Evolutionary conservation across 53 echinoderm and acorn worm species (phyloP), one percentile per base, ranked within the genome.

Genomic region (Henricia sp.): DNA sequence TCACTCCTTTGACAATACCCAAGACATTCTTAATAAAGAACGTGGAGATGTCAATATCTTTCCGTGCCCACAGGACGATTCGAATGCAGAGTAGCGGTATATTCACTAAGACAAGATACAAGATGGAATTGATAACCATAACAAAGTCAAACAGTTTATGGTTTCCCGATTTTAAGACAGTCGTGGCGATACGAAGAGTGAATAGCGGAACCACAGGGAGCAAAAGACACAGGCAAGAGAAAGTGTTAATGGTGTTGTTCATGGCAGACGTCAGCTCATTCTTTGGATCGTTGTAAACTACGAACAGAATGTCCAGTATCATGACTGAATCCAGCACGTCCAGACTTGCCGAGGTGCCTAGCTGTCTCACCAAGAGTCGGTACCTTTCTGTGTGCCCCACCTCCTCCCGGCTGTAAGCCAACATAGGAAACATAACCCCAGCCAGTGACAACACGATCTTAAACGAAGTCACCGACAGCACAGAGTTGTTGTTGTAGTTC

Each of bases 21-120:
- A 93, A 89, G 28, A 93, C 82, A 65, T 93, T 94, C 83, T 94
- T 94, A 59, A 91, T 94, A 50, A 94, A 74, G 50, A 94, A 94
- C 2, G 91, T 94, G 0, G 94, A 91, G 69, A 94, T 71, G 53
- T 94, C 91, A 4, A 86, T 59, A 60, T 91, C 88, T 52, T 89
- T 83, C 23, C 38, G 36, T 35, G 89, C 55, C 94, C 94, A 94
- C 28, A 94, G 74, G 40, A 72, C 68, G 16, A 88, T 52, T 32
- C 94, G 82, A 40, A 94, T 86, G 27, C 71, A 68, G 30, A 94
- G 83, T 39, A 94, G 63, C 12, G 94, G 94, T 3, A 94, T 44
- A 44, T 94, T 91, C 16, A 94, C 94, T 13, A 91, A 34, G 67
- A 88, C 1, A 28, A 91, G 85, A 52, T 94, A 89, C 0, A 94